Percentiles rank a stretch among this genome's conserved stretches.
These are phyloP conservation scores for Paragorgia papillata DNA, from an alignment of 92 coral and sea anemone genomes.

Conservation along the genomic window DNA sequence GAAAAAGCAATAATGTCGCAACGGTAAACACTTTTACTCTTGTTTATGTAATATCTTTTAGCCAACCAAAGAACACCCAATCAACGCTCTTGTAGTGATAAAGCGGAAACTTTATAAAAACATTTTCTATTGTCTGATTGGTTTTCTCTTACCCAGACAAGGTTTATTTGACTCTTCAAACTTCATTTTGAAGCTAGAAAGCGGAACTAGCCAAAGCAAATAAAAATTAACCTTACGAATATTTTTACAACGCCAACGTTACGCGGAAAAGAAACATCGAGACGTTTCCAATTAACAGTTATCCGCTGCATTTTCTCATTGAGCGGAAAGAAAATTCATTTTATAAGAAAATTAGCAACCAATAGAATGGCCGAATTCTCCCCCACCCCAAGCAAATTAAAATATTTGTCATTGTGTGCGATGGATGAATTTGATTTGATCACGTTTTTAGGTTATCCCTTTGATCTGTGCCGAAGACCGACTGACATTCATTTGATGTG, in stretches of 20 bases:
- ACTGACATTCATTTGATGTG: slow-evolving; percentile 44
- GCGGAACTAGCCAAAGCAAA: no score
- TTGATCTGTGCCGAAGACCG: slow-evolving; percentile 49
- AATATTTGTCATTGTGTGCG: slow-evolving; percentile 51
- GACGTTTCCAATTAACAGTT: slow-evolving; percentile 8
- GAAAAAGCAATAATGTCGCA: slow-evolving; percentile 38
- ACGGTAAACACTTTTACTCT: slow-evolving; percentile 37
- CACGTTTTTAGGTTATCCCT: slow-evolving; percentile 46
- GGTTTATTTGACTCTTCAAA: background rate
- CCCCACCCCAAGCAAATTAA: slow-evolving; percentile 47
- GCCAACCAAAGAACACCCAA: background rate
- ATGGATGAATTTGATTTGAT: slow-evolving; percentile 50
- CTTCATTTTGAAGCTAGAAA: background rate
- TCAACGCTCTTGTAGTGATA: background rate
- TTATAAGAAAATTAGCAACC: slow-evolving; percentile 41
- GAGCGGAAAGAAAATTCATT: slow-evolving; percentile 14
- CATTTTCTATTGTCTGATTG: slow-evolving; percentile 1
- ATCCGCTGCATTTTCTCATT: slow-evolving; percentile 20
- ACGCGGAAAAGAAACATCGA: slow-evolving; percentile 7
- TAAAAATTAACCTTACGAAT: no score
- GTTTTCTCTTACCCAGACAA: background rate
- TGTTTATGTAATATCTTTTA: slow-evolving; percentile 35
- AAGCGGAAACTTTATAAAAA: slow-evolving; percentile 16
- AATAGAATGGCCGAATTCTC: slow-evolving; percentile 41
- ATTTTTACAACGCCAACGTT: background rate